These are phyloP conservation scores for Epicauta chinensis DNA, from an alignment of 1,140 invertebrate species.

Conservation along the genomic window DNA sequence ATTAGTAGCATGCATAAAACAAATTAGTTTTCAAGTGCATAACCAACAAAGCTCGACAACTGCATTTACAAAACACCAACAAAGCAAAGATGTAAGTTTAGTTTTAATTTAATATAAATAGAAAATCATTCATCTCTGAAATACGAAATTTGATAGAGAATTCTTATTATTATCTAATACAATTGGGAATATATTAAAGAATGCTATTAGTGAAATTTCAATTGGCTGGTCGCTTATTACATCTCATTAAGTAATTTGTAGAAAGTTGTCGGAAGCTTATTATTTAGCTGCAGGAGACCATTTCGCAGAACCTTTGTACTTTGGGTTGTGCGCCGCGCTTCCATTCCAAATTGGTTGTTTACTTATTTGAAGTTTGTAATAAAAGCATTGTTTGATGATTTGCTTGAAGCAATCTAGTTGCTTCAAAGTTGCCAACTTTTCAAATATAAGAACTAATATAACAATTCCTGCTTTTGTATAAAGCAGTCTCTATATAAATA, in stretches of 20 bases:
- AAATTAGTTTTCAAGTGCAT: too few species aligned
- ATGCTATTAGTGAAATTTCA: conserved; percentile 10
- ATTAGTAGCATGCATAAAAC: too few species aligned
- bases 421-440: conserved; percentile 13
- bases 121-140: too few species aligned
- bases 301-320: conserved; percentile 13
- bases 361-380: conserved; percentile 15
- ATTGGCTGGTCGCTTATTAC: conserved; percentile 14
- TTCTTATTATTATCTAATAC: too few species aligned
- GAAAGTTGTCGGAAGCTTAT: conserved; percentile 10
- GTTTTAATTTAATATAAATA: too few species aligned
- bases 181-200: conserved; percentile 4
- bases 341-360: conserved; percentile 14
- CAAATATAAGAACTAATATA: conserved; percentile 14
- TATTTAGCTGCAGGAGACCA: conserved; percentile 14
- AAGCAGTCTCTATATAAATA: too few species aligned
- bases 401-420: conserved; percentile 5
- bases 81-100: too few species aligned
- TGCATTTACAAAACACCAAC: too few species aligned
- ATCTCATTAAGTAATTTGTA: conserved; percentile 14
- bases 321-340: too few species aligned
- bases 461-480: too few species aligned
- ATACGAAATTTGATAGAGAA: too few species aligned
- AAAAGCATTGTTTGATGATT: conserved; percentile 16
- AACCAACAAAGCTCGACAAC: too few species aligned